These are phyloP conservation scores for Syngnathoides biaculeatus DNA, from an alignment of 2,113 vertebrate genomes.

Conservation along the genomic window DNA sequence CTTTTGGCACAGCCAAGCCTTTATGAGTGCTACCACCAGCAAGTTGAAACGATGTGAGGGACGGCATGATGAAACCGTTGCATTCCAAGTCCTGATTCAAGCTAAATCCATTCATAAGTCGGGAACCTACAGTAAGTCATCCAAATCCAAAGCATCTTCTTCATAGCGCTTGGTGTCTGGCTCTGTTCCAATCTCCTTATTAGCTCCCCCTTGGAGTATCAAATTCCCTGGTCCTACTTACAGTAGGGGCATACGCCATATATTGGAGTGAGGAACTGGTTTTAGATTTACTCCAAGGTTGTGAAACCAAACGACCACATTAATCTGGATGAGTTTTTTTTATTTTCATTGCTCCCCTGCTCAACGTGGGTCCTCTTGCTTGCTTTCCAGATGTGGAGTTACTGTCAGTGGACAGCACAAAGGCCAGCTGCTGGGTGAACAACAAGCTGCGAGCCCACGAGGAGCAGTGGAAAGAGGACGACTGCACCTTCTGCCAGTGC, in stretches of 20 bases:
- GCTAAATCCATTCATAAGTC: constrained; percentile 12
- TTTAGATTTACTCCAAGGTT: constrained; percentile 8
- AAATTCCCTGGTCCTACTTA: constrained; percentile 16
- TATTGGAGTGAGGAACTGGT: neutral
- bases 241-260: constrained; percentile 8
- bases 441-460: constrained; percentile 73
- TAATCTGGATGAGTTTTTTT: neutral
- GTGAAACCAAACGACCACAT: constrained; percentile 26
- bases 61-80: neutral
- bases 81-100: constrained; percentile 4
- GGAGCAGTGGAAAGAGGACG: constrained; percentile 81
- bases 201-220: constrained; percentile 28
- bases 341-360: neutral
- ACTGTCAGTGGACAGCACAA: constrained; percentile 65
- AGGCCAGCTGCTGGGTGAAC: constrained; percentile 76
- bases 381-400: constrained; percentile 69
- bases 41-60: neutral
- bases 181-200: constrained; percentile 28
- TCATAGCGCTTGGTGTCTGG: constrained; percentile 11
- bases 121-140: constrained; percentile 10
- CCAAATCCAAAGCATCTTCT: constrained; percentile 16
- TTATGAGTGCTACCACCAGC: constrained; percentile 12
- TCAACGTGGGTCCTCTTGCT: too few species aligned
- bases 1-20: constrained; percentile 15
- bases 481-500: constrained; percentile 81